Percentiles rank a stretch among this genome's conserved stretches.
phyloP scores from a whole-genome alignment of 2,113 vertebrate species.

The Rhizomys pruinosus region DNA sequence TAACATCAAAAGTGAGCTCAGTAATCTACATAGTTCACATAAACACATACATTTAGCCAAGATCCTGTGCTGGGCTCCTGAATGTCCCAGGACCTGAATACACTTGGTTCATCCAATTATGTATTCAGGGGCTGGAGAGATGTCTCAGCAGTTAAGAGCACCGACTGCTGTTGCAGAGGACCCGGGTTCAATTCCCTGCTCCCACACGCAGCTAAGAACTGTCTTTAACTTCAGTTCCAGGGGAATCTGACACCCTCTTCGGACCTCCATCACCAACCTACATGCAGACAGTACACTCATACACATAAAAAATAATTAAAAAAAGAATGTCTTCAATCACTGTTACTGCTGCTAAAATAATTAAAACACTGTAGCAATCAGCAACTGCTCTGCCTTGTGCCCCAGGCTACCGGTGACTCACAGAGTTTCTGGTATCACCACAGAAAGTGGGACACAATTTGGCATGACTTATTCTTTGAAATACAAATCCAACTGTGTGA shows the following conservation, averaged over 20 bases:
- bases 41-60: neutral
- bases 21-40: neutral
- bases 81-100: neutral
- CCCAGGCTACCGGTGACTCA: neutral
- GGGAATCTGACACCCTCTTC: no score
- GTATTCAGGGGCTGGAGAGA: no score
- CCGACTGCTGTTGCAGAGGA: no score
- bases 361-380: neutral
- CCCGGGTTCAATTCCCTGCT: no score
- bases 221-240: no score
- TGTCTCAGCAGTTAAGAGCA: no score
- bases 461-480: neutral
- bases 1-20: neutral
- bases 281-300: no score
- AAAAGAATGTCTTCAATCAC: no score
- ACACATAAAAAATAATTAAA: no score
- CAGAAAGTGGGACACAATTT: neutral
- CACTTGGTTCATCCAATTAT: neutral
- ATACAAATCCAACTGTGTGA: neutral
- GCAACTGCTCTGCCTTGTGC: accelerated
- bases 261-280: no score
- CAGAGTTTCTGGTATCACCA: no score
- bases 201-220: no score
- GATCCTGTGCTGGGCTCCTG: neutral
- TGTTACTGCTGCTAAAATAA: neutral